These are phyloP conservation scores for Oryzias sinensis DNA, from an alignment of 2,797 vertebrate genomes.

Conservation along the genomic window DNA sequence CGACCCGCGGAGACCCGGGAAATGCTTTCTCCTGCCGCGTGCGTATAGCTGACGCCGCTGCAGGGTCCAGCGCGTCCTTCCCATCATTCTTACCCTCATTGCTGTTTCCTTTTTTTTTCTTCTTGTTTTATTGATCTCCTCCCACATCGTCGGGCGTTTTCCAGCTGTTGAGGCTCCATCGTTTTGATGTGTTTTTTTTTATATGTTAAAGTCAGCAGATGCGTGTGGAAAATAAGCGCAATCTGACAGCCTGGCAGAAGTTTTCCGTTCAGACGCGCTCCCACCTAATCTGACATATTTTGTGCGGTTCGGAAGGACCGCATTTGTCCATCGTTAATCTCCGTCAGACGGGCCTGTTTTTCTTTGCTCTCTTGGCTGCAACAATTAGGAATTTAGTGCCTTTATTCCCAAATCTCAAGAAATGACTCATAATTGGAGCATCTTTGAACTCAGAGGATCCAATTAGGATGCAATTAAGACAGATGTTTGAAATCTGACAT, in stretches of 20 bases:
- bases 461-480: slow-evolving; percentile 37
- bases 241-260: slow-evolving; percentile 29
- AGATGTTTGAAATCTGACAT: slow-evolving; percentile 42
- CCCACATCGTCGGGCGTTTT: slow-evolving; percentile 46
- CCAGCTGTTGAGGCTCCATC: slow-evolving; percentile 57
- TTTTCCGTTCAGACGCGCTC: slow-evolving; percentile 38
- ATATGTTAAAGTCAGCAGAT: slow-evolving; percentile 13
- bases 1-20: neutral
- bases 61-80: slow-evolving; percentile 1
- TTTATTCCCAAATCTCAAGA: slow-evolving; percentile 31
- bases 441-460: slow-evolving; percentile 44
- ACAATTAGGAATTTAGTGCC: slow-evolving; percentile 26
- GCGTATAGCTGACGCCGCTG: slow-evolving; percentile 14
- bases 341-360: slow-evolving; percentile 13
- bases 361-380: neutral
- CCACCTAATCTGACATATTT: slow-evolving; percentile 8
- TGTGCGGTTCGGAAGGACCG: slow-evolving; percentile 1
- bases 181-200: slow-evolving; percentile 8
- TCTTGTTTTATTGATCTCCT: neutral
- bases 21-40: too few species aligned
- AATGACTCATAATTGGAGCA: slow-evolving; percentile 29
- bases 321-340: slow-evolving; percentile 10
- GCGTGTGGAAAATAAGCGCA: slow-evolving; percentile 31
- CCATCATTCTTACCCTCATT: too few species aligned
- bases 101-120: too few species aligned